Evolutionary conservation across 1,140 invertebrate species (phyloP), one percentile per base, ranked within the genome.

Genomic region (Aphis gossypii): DNA sequence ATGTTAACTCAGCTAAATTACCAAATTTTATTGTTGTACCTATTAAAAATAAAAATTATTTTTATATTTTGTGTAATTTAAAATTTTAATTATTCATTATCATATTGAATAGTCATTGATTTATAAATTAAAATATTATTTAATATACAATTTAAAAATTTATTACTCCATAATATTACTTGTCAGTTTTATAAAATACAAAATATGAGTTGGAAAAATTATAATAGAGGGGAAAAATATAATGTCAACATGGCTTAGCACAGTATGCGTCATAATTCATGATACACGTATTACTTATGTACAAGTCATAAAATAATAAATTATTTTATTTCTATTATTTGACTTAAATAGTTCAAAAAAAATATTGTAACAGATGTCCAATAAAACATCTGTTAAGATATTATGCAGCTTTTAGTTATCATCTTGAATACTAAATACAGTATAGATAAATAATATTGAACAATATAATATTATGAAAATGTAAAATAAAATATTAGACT

Each of bases 331-430:
- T n/a, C 30, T n/a, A n/a, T 76, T 76, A 76, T 76, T 76, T 76
- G 14, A 18, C n/a, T 76, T 76, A 76, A n/a, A n/a, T n/a, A 35
- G 30, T 14, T 76, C n/a, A 2, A 76, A 76, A 76, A 68, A 76
- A 76, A n/a, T 76, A 76, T 76, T 20, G 30, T n/a, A 76, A 76
- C 60, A 76, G 30, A 76, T 76, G 60, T 76, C 60, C 5, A 76
- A 76, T 76, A 76, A 76, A 76, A 76, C 60, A 76, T 76, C 60
- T 76, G 60, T 14, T n/a, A n/a, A 76, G 60, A 76, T n/a, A n/a
- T 76, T n/a, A n/a, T 76, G 60, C 18, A 76, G 30, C n/a, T 76
- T 76, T 76, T 76, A 76, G 60, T 76, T n/a, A 76, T 76, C 60
- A 76, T 76, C 14, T n/a, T 1, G 5, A 76, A 76, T n/a, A n/a